Evolutionary conservation across 2,113 vertebrate genomes (phyloP), one percentile per base, ranked within the genome.

Genomic region (Ctenodactylus gundi): DNA sequence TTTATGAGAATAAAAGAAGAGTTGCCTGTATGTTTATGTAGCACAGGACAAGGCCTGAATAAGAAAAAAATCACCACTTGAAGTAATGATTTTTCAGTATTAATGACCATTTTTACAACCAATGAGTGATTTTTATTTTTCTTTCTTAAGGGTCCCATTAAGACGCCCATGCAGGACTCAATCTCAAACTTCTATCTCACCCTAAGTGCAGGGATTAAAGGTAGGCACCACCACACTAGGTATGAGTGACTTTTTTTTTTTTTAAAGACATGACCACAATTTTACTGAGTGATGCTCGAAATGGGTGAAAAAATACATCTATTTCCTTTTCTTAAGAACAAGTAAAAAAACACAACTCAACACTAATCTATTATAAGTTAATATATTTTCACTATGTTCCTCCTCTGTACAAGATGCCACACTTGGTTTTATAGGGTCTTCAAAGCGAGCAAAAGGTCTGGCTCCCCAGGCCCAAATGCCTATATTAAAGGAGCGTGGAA

Each of bases 1-100:
- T 90, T 89, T 67, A 93, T 44, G 72, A 94, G 95, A 96, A 95
- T 77, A 17, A 88, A n/a, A 72, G 25, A 62, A 39, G 14, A 92
- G 23, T 0, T 85, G 36, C 15, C 67, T 88, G 51, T 31, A 49
- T 21, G 7, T 46, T 89, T 58, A 81, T 41, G 25, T 34, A 92
- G 84, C 12, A 1, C 12, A 93, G 1, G 67, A 7, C 12, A 90
- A 49, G 31, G 34, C 49, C 15, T 62, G 53, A 90, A 90, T 8
- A 67, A 27, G 49, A 25, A 36, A 82, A 18, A 73, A 65, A 7
- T 53, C 4, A n/a, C 49, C 76, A 92, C 31, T 53, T 67, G 14
- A 90, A 39, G 64, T 17, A 70, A 65, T 21, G 36, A 68, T 62
- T 70, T 34, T 85, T 90, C 68, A 67, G 8, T 18, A 75, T 55